Evolutionary conservation across 2,113 vertebrate species (phyloP).

Genomic region (Chionis minor): DNA sequence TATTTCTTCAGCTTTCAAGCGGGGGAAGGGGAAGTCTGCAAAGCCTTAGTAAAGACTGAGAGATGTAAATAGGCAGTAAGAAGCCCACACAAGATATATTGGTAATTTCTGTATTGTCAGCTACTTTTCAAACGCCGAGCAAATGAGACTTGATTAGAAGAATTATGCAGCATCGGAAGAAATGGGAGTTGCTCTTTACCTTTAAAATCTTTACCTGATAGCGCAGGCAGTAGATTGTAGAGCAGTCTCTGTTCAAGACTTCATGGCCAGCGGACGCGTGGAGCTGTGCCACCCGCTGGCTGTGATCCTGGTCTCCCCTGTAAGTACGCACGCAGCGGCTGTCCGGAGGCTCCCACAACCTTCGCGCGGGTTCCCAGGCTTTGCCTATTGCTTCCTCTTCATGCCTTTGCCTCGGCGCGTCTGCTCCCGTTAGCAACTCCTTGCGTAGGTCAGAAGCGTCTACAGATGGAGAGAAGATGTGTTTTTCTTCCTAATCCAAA

Average conservation of each 20-base stretch:
- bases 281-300: not conserved
- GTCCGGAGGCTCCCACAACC: accelerated
- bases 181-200: not conserved
- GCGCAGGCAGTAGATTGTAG: not conserved
- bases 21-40: conserved; percentile 40
- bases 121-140: not conserved
- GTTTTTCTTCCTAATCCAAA: not conserved
- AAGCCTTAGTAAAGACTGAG: not conserved
- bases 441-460: not conserved
- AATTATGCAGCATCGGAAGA: not conserved
- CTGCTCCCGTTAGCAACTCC: not conserved
- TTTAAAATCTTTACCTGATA: not conserved
- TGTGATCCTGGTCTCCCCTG: not conserved
- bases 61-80: not conserved
- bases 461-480: not conserved
- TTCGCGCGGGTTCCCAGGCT: not conserved
- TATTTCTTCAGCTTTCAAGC: not conserved
- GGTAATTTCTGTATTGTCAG: not conserved
- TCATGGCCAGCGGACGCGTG: not conserved
- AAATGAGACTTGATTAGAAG: not conserved
- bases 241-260: not conserved
- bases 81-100: not conserved
- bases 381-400: not conserved
- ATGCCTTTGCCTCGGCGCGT: not conserved
- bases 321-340: not conserved